Evolutionary conservation across 1,140 invertebrate species (phyloP).

Genomic region (Sycobia sp.): DNA sequence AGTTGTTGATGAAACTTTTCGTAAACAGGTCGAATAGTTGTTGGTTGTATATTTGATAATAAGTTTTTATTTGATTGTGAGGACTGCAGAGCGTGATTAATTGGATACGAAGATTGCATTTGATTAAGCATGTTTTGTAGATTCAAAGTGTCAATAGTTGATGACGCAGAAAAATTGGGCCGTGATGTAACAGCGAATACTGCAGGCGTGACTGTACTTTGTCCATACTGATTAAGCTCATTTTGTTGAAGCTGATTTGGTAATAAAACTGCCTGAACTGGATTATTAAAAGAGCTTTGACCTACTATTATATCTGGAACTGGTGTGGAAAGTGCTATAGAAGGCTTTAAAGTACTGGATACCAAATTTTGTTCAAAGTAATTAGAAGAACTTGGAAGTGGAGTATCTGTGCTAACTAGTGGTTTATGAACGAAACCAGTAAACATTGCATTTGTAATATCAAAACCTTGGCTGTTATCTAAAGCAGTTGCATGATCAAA

Average conservation of each 20-base stretch:
- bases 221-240: slow-evolving; percentile 43
- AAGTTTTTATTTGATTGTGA: slow-evolving; percentile 43
- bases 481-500: slow-evolving; percentile 56
- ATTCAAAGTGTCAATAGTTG: slow-evolving; percentile 35
- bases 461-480: slow-evolving; percentile 56
- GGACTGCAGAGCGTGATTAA: slow-evolving; percentile 37
- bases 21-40: not conserved
- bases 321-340: slow-evolving; percentile 38
- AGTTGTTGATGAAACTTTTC: not conserved
- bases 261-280: slow-evolving; percentile 48
- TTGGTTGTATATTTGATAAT: slow-evolving; percentile 3
- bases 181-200: slow-evolving; percentile 48
- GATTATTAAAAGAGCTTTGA: slow-evolving; percentile 49
- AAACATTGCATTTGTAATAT: slow-evolving; percentile 53
- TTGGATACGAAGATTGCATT: slow-evolving; percentile 30
- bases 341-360: slow-evolving; percentile 30
- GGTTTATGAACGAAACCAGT: slow-evolving; percentile 44
- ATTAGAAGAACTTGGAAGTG: slow-evolving; percentile 42
- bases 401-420: slow-evolving; percentile 45
- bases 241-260: slow-evolving; percentile 41
- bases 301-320: slow-evolving; percentile 55
- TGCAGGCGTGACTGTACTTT: slow-evolving; percentile 48
- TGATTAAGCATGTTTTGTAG: slow-evolving; percentile 42
- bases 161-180: slow-evolving; percentile 38
- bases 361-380: slow-evolving; percentile 30